Conservation (phyloP, 2,888 invertebrate genomes). For the Dolomedes plantarius region DNA sequence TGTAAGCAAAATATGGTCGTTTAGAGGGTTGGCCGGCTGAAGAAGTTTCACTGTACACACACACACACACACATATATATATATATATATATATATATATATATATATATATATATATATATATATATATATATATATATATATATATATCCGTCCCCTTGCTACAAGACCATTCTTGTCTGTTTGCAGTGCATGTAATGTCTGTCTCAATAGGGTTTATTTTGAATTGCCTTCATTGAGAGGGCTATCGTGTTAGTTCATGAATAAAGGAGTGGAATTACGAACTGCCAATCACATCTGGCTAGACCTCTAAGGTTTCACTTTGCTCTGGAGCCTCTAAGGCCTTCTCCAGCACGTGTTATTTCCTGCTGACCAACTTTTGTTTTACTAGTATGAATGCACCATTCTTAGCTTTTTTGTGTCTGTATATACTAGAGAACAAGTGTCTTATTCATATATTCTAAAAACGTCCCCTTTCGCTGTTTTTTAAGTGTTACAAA, state of each 20-base stretch:
- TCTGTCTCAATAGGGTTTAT: no score
- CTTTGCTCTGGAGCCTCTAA: neutral
- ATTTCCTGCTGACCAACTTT: constrained; percentile 3
- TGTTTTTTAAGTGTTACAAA: neutral
- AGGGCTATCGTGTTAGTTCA: neutral
- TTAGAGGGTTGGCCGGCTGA: no score
- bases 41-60: no score
- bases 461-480: neutral
- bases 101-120: no score
- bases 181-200: no score
- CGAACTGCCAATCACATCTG: neutral
- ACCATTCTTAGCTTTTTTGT: neutral
- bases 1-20: no score
- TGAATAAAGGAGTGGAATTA: neutral
- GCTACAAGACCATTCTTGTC: no score
- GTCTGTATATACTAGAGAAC: neutral
- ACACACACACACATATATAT: no score
- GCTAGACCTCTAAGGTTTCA: neutral
- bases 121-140: no score
- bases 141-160: no score
- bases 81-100: no score
- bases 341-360: neutral
- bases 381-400: constrained; percentile 8
- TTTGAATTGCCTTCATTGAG: no score
- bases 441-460: neutral